Base-by-base conservation (phyloP, 2,797 vertebrate species). In the Lutjanus argentimaculatus region DNA sequence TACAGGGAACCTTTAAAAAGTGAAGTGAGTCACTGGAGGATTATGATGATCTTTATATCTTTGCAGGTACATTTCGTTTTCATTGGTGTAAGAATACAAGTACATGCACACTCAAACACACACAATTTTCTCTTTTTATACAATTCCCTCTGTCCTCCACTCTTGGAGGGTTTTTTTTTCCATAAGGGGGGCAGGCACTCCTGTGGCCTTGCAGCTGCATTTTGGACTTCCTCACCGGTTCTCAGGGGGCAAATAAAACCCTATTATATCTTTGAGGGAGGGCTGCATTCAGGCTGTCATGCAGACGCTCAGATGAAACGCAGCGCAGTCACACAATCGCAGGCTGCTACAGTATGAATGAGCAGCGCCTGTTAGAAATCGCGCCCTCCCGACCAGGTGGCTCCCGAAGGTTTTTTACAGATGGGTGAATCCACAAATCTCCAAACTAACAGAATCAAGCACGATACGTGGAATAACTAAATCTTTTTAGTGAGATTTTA, bases 181-280 rank as follows among this genome's bases (percentile, higher is more conserved):
- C n/a, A 36, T 72, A 1, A 6, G 55, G 68, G 80, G 75, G 76
- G 65, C 8, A 52, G 67, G 76, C 73, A 57, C 79, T 92, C 80
- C 83, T 77, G 80, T 85, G 82, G 80, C 57, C 75, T 63, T 80
- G 87, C 89, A 91, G 88, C 90, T 90, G 91, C 91, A 87, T 84
- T 86, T 64, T 72, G 71, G 72, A 88, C 86, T 90, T 88, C 82
- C 86, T 89, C 79, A 68, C 81, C 40, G 42, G 73, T 80, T 94
- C 89, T 93, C 89, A 93, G 93, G 91, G 88, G 88, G 74, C 85
- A 88, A 85, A 91, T 93, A 90, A 94, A 93, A 93, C 81, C 88
- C 85, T 85, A 91, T 94, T 93, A 91, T 93, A 89, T 83, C 79
- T 88, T 90, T 90, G 86, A 87, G 84, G 85, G 80, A 93, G 87